Evolutionary conservation across 2,113 vertebrate species (phyloP), one percentile per base, ranked within the genome.

Genomic region (Malurus alboscapulatus): DNA sequence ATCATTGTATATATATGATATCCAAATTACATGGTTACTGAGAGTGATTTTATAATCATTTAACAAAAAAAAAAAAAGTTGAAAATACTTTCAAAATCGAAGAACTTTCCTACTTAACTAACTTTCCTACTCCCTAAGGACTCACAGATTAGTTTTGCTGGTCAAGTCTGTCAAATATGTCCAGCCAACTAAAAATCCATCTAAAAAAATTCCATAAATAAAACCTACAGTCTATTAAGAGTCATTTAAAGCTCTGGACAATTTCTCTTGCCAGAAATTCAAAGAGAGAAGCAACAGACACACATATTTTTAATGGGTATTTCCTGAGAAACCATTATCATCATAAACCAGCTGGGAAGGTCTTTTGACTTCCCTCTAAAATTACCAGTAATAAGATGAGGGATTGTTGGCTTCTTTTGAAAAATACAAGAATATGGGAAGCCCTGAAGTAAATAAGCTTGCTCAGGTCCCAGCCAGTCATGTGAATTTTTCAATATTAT

Each of bases 251-350:
- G 36, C 51, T 84, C 55, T 47, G 32, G 44, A 75, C 29, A 67
- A 75, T 89, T 89, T 88, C 8, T 88, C 32, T 84, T 84, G 44
- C 75, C 75, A 92, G 58, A 94, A 92, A 62, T 89, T 77, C 42
- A 71, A 75, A 48, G 58, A 68, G 29, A 67, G 54, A 88, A 79
- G 30, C 17, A 86, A 76, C 17, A 77, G 42, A 72, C 19, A 69
- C 9, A 44, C 5, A 12, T 54, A 40, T 84, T 92, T 95, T 68
- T 80, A 72, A 71, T 50, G n/a, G 16, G 4, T 92, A 68, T 72
- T 94, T 94, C 14, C 65, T 92, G 54, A 65, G 86, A 90, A 95
- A 66, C 38, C 40, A 84, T 78, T 88, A 83, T 93, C 77, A 59
- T 30, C 32, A 76, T 38, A 82, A 92, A 78, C 13, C 63, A 85